Evolutionary conservation across 2,797 vertebrate genomes (phyloP).

Genomic region (Peromyscus nudipes): DNA sequence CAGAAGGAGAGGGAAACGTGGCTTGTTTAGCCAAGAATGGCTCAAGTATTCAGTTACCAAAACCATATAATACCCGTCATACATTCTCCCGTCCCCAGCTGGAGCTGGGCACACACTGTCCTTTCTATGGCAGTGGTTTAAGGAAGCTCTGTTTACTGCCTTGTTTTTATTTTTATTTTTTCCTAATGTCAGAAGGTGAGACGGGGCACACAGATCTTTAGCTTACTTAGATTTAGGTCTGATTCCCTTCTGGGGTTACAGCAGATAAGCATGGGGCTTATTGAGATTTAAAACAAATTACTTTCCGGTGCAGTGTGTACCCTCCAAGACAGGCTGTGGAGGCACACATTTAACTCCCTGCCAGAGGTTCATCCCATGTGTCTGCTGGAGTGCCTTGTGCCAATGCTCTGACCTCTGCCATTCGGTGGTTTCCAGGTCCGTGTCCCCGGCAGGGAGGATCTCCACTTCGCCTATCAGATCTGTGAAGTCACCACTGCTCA

Average conservation of each 20-base stretch:
- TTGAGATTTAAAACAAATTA: conserved; percentile 58
- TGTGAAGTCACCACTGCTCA: conserved; percentile 94
- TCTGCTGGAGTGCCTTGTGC: not conserved
- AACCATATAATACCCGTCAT: not conserved
- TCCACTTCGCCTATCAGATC: conserved; percentile 95
- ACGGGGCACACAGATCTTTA: not conserved
- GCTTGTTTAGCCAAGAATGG: not conserved
- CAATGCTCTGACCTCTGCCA: not conserved
- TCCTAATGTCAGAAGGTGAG: not conserved
- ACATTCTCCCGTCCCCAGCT: too few relatives aligned
- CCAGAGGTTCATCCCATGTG: not conserved
- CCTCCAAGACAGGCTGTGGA: not conserved
- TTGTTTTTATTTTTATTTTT: not conserved
- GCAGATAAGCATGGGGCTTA: not conserved
- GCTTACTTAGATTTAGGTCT: conserved; percentile 51
- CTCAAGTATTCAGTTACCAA: not conserved
- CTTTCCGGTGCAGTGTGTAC: not conserved
- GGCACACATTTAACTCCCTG: not conserved
- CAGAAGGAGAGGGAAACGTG: not conserved
- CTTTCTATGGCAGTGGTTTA: not conserved
- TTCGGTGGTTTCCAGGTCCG: conserved; percentile 89
- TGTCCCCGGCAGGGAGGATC: conserved; percentile 94
- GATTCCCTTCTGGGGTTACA: not conserved
- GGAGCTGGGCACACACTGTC: not conserved
- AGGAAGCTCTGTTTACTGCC: not conserved